phyloP scores from a whole-genome alignment of 2,113 vertebrate species.

The Ranitomeya imitator region DNA sequence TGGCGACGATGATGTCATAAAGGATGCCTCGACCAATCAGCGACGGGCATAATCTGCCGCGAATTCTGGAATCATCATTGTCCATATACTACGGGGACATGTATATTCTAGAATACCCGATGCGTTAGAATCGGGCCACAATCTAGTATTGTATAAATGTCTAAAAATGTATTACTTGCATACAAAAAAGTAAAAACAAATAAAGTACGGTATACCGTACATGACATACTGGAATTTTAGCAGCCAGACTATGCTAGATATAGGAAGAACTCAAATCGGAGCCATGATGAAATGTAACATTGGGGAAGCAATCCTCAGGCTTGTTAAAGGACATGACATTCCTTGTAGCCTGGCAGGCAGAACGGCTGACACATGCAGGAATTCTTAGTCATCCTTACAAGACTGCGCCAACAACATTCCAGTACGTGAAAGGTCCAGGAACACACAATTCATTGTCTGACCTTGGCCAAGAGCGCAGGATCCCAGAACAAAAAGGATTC shows the following conservation, averaged over 20 bases:
- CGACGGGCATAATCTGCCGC: no score
- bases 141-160: no score
- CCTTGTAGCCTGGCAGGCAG: slow-evolving; percentile 31
- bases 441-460: slow-evolving; percentile 53
- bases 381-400: slow-evolving; percentile 56
- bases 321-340: slow-evolving; percentile 42
- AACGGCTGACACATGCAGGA: slow-evolving; percentile 50
- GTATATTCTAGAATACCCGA: no score
- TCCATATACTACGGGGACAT: no score
- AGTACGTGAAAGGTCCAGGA: slow-evolving; percentile 34
- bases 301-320: background rate
- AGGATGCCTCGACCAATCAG: no score
- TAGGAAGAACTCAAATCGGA: background rate
- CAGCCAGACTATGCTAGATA: no score
- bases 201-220: background rate
- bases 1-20: no score
- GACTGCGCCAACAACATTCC: slow-evolving; percentile 55
- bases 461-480: slow-evolving; percentile 34
- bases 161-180: no score
- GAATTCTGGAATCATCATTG: no score
- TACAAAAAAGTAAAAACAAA: no score
- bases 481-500: slow-evolving; percentile 47
- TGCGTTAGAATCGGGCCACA: no score
- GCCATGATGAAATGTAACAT: background rate
- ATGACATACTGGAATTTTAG: background rate